Percentiles rank a stretch among this genome's conserved stretches.
Evolutionary conservation across 2,797 vertebrate species (phyloP).

Genomic region (Poecilia picta): DNA sequence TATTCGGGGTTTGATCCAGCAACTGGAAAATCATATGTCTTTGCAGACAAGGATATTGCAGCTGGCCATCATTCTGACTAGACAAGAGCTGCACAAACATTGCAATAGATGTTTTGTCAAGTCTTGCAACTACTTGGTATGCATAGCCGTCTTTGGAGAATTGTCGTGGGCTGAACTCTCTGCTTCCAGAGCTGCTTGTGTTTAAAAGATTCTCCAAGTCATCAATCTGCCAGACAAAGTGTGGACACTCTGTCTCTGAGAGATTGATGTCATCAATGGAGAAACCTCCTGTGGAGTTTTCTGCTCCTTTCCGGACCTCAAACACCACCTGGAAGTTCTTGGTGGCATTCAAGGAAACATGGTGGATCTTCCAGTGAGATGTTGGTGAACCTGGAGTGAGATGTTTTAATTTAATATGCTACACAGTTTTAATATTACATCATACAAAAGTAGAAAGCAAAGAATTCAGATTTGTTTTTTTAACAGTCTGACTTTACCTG

Average conservation of each 20-base stretch:
- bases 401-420: accelerated
- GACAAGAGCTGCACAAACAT: constrained; percentile 80
- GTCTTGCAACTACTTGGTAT: constrained; percentile 67
- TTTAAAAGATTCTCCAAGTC: constrained; percentile 73
- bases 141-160: constrained; percentile 86
- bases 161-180: constrained; percentile 76
- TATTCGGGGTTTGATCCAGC: constrained; percentile 87
- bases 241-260: too few relatives aligned
- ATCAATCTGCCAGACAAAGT: too few relatives aligned
- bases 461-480: too few relatives aligned
- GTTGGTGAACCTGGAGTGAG: constrained; percentile 49
- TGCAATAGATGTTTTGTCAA: constrained; percentile 10
- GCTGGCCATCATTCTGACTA: constrained; percentile 79
- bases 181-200: constrained; percentile 1
- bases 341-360: too few relatives aligned
- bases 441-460: not conserved
- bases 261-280: too few relatives aligned
- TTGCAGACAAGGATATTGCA: constrained; percentile 85
- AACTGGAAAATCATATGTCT: constrained; percentile 83
- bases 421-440: accelerated
- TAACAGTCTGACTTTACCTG: constrained; percentile 33
- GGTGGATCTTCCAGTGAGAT: too few relatives aligned
- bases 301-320: too few relatives aligned
- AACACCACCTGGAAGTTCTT: too few relatives aligned
- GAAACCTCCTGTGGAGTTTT: too few relatives aligned